Conservation (phyloP, 2,888 invertebrate species). For the Spilosoma lubricipeda region DNA sequence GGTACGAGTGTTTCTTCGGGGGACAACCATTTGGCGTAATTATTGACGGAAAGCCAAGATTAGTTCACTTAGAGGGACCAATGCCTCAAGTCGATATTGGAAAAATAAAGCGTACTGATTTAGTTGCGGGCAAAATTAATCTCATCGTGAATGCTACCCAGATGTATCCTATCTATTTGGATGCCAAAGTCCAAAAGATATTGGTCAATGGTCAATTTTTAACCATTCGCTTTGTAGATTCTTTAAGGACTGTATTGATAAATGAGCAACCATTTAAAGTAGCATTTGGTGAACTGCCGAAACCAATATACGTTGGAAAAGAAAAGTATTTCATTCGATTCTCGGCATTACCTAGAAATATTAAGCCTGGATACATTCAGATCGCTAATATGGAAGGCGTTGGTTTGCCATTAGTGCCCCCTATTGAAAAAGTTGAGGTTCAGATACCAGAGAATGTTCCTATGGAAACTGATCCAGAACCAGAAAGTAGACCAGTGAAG, state of each 20-base stretch:
- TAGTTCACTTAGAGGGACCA: slow-evolving; percentile 94
- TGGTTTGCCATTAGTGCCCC: slow-evolving; percentile 46
- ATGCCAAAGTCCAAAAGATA: slow-evolving; percentile 93
- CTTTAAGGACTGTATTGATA: slow-evolving; percentile 91
- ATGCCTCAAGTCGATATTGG: slow-evolving; percentile 98
- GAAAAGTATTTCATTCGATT: slow-evolving; percentile 93
- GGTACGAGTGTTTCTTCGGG: slow-evolving; percentile 97
- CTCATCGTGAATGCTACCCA: slow-evolving; percentile 93
- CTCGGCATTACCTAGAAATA: slow-evolving; percentile 90
- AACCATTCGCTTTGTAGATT: slow-evolving; percentile 93
- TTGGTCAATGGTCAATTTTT: slow-evolving; percentile 90
- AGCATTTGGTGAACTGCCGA: slow-evolving; percentile 94
- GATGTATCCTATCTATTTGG: slow-evolving; percentile 93
- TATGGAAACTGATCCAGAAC: slow-evolving; percentile 64
- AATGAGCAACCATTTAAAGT: slow-evolving; percentile 92
- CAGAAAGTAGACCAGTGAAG: slow-evolving; percentile 56
- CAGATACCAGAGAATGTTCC: slow-evolving; percentile 54
- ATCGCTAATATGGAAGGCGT: slow-evolving; percentile 91
- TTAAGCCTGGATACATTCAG: slow-evolving; percentile 89
- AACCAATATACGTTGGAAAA: slow-evolving; percentile 90
- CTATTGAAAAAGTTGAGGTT: slow-evolving; percentile 44
- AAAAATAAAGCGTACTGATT: slow-evolving; percentile 90
- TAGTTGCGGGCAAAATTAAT: slow-evolving; percentile 94
- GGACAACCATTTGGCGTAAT: slow-evolving; percentile 94
- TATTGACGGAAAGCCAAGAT: slow-evolving; percentile 91